Evolutionary conservation across 1,140 invertebrate species (phyloP).

Genomic region (Magallana angulata): DNA sequence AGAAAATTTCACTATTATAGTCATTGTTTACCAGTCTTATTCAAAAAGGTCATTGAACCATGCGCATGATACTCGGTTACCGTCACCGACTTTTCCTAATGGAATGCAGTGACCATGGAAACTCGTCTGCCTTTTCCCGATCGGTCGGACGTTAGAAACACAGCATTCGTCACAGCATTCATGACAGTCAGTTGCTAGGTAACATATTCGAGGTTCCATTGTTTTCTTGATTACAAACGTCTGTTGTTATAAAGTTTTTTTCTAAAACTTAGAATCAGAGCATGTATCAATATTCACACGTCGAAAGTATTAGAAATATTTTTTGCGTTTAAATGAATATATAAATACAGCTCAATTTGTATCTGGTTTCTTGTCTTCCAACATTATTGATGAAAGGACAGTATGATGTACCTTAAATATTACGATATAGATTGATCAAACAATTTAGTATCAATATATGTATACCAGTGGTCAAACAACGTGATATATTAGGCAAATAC

Average conservation of each 20-base stretch:
- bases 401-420: too few relatives aligned
- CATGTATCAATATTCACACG: too few relatives aligned
- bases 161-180: conserved; percentile 22
- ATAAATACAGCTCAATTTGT: too few relatives aligned
- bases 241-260: not conserved
- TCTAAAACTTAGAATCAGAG: not conserved
- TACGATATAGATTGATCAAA: too few relatives aligned
- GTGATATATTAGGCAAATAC: too few relatives aligned
- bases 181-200: not conserved
- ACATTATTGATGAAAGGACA: too few relatives aligned
- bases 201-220: conserved; percentile 5
- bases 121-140: conserved; percentile 5
- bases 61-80: not conserved
- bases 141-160: conserved; percentile 21
- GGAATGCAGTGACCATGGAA: conserved; percentile 1
- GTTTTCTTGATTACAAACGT: not conserved
- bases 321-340: too few relatives aligned
- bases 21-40: not conserved
- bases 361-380: too few relatives aligned
- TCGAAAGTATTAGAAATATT: too few relatives aligned
- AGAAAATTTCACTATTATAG: not conserved
- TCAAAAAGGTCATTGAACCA: not conserved
- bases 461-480: too few relatives aligned
- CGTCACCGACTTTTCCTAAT: not conserved
- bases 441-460: too few relatives aligned